Percentiles rank a stretch among this genome's conserved stretches.
These are phyloP conservation scores for Calephelis nemesis DNA, from an alignment of 1,140 invertebrate genomes.

Conservation along the genomic window DNA sequence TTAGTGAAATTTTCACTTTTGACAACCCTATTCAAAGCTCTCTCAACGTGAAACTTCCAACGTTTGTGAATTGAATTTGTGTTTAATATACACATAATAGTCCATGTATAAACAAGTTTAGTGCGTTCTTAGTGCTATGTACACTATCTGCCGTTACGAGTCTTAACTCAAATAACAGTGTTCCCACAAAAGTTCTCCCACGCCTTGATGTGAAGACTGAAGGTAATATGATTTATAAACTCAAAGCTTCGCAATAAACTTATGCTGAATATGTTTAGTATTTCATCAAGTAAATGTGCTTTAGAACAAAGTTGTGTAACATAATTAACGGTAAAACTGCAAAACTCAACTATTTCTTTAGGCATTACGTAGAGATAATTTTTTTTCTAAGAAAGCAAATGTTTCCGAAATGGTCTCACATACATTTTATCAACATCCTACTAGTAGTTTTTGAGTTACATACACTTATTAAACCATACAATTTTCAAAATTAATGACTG, in stretches of 20 bases:
- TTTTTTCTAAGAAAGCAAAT: too few species aligned
- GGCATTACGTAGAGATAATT: too few species aligned
- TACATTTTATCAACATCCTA: too few species aligned
- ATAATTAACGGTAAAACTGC: too few species aligned
- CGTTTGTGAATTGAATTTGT: neutral
- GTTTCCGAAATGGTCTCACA: too few species aligned
- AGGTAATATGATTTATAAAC: slow-evolving; percentile 35
- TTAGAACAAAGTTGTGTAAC: too few species aligned
- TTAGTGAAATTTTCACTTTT: too few species aligned
- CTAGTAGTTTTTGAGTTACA: too few species aligned
- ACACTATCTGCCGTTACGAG: slow-evolving; percentile 29
- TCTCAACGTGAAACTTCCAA: neutral
- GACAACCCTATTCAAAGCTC: neutral
- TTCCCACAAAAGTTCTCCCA: slow-evolving; percentile 36
- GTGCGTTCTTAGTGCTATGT: slow-evolving; percentile 24
- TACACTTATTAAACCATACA: too few species aligned
- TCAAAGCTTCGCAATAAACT: slow-evolving; percentile 34
- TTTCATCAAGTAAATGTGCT: too few species aligned
- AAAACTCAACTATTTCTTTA: too few species aligned
- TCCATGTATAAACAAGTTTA: slow-evolving; percentile 2
- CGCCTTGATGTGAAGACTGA: slow-evolving; percentile 32
- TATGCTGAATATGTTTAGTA: slow-evolving; percentile 12
- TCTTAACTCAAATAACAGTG: slow-evolving; percentile 37
- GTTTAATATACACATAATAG: slow-evolving; percentile 6
- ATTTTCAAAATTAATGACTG: too few species aligned